These are phyloP conservation scores for Tetrapedia diversipes DNA, from an alignment of 2,888 invertebrate genomes.

Conservation along the genomic window DNA sequence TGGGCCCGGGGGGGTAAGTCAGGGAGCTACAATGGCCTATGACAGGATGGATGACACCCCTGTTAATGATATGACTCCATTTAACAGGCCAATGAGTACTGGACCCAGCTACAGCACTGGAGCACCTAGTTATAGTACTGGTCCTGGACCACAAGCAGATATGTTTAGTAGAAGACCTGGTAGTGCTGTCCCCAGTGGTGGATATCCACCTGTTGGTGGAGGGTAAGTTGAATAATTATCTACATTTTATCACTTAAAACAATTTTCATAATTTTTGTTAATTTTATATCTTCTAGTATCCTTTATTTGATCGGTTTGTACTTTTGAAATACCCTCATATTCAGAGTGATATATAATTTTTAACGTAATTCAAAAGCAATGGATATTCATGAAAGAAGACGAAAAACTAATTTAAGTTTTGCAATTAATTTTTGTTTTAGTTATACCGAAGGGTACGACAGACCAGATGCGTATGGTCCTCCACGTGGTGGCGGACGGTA, in stretches of 20 bases:
- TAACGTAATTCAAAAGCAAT: too few species aligned
- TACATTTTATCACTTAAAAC: neutral
- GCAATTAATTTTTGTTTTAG: conserved; percentile 71
- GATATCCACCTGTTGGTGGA: conserved; percentile 80
- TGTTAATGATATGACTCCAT: conserved; percentile 69
- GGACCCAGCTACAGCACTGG: conserved; percentile 76
- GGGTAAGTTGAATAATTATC: conserved; percentile 73
- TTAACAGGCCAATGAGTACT: conserved; percentile 79
- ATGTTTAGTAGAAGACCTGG: conserved; percentile 82
- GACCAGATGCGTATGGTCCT: conserved; percentile 81
- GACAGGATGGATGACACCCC: conserved; percentile 64
- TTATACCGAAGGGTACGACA: conserved; percentile 81
- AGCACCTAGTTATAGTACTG: conserved; percentile 80
- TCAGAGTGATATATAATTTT: too few species aligned
- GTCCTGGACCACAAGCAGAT: conserved; percentile 81
- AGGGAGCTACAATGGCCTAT: conserved; percentile 61
- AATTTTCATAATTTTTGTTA: neutral
- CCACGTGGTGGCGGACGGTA: conserved; percentile 82
- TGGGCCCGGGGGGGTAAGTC: conserved; percentile 69
- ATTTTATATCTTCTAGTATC: neutral
- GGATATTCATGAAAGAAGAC: too few species aligned
- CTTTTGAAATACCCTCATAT: neutral
- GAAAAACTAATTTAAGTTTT: too few species aligned
- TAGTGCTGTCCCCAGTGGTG: conserved; percentile 79
- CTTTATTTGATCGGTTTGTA: neutral